phyloP scores from a whole-genome alignment of 2,113 vertebrate genomes.

The Epinephelus fuscoguttatus region DNA sequence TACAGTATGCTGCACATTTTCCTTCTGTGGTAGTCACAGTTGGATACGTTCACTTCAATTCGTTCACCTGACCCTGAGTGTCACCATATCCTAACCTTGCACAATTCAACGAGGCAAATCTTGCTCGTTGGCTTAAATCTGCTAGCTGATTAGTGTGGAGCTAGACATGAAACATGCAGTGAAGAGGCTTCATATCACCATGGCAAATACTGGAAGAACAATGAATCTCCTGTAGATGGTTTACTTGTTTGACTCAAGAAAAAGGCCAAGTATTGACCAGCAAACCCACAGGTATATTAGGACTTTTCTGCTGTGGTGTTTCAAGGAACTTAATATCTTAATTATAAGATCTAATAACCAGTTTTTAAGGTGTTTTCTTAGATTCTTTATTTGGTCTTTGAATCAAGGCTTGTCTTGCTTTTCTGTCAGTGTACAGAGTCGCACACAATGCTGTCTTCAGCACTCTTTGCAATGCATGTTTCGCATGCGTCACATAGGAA shows the following conservation, averaged over 20 bases:
- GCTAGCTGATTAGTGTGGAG: not conserved
- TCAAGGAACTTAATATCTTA: not conserved
- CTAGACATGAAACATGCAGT: not conserved
- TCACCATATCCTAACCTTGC: not conserved
- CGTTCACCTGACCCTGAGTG: not conserved
- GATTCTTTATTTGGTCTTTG: conserved; percentile 49
- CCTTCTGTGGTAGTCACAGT: not conserved
- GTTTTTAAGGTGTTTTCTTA: conserved; percentile 38
- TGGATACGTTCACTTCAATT: not conserved
- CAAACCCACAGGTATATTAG: not conserved
- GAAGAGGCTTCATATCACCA: not conserved
- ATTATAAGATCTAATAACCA: not conserved
- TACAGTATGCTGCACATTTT: not conserved
- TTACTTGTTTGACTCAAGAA: not conserved
- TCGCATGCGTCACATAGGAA: conserved; percentile 73
- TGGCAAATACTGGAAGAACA: not conserved
- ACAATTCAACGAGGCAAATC: not conserved
- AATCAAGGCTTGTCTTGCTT: conserved; percentile 39
- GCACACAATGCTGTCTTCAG: conserved; percentile 31
- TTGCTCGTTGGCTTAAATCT: not conserved
- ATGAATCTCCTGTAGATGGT: not conserved
- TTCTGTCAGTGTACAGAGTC: conserved; percentile 40
- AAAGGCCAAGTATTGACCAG: not conserved
- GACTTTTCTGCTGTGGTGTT: not conserved
- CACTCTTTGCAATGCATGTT: conserved; percentile 68